Conservation (phyloP, 2,113 vertebrate genomes). For the Thunnus maccoyii region DNA sequence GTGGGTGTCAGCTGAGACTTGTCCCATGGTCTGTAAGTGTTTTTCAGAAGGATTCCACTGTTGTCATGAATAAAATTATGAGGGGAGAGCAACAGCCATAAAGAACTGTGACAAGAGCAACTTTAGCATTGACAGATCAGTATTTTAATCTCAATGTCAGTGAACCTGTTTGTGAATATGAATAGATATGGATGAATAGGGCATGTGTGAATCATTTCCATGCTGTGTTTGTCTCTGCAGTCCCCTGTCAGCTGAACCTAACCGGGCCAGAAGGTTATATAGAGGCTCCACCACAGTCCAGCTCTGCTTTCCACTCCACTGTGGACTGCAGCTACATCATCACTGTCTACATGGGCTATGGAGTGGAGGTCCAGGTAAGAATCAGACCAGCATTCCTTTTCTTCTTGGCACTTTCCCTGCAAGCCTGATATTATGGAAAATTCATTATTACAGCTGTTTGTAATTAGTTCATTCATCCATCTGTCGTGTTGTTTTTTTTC, state of each 20-base stretch:
- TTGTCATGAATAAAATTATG: too few species aligned
- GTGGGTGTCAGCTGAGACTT: too few species aligned
- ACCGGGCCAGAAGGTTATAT: conserved; percentile 90
- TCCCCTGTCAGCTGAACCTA: conserved; percentile 90
- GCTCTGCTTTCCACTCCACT: conserved; percentile 80
- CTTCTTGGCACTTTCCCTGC: not conserved
- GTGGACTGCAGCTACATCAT: conserved; percentile 92
- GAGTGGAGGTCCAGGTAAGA: conserved; percentile 95
- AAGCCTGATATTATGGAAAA: not conserved
- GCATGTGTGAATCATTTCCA: not conserved
- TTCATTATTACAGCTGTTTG: not conserved
- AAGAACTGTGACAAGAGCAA: too few species aligned
- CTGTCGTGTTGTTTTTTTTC: too few species aligned
- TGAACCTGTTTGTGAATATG: too few species aligned
- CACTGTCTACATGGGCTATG: conserved; percentile 92
- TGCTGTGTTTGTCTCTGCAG: conserved; percentile 75
- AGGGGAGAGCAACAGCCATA: too few species aligned
- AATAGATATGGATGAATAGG: too few species aligned
- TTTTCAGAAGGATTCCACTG: too few species aligned
- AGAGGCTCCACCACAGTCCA: conserved; percentile 83
- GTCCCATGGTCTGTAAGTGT: too few species aligned
- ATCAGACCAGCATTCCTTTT: not conserved
- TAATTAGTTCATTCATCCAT: too few species aligned
- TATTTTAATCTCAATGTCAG: too few species aligned
- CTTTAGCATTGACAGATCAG: too few species aligned